Base-by-base conservation (phyloP, 1,140 invertebrate genomes). In the Sycophaga agraensis region DNA sequence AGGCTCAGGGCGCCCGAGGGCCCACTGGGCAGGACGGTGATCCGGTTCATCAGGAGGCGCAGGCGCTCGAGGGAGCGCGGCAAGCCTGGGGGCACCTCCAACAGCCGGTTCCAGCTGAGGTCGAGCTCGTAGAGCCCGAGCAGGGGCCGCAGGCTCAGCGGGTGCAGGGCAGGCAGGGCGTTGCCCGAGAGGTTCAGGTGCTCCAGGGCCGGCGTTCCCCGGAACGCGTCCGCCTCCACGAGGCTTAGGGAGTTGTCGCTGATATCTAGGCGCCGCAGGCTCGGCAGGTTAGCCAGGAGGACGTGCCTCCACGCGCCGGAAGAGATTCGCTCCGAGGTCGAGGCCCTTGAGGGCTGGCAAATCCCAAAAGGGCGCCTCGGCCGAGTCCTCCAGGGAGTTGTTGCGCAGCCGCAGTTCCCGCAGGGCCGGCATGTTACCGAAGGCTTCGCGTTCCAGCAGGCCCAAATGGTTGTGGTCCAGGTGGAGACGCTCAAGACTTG, bases 121-220 rank as follows among this genome's bases (percentile, higher is more conserved):
- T 94, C 91, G 17, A 95, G 72, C 73, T 92, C 91, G 61, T 89
- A 92, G 0, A 95, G 80, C 58, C 88, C 86, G 12, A 81, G 80
- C 39, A 94, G 72, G 68, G 89, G 88, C 62, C 86, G 78, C 57
- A 95, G 89, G 0, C 91, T 91, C 45, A 85, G 83, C 0, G 87
- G 87, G 78, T 91, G 89, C 40, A 91, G 70, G 2, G 83, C 82
- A 3, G 83, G 78, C 3, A 92, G 71, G 21, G 84, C 83, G 73
- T 94, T 94, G 21, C 83, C 80, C 2, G 91, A 92, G 19, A 94
- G 79, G 75, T 93, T 92, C 0, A 94, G 72, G 54, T 89, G 85
- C 72, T 93, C 91, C 46, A 96, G 74, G 11, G 87, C 80, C 3
- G 87, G 85, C 26, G 87, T 89, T 50, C 85, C 83, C 5, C 88